Percentiles rank a stretch among this genome's conserved stretches.
Evolutionary conservation across 2,797 vertebrate species (phyloP).

Genomic region (Gila robusta): DNA sequence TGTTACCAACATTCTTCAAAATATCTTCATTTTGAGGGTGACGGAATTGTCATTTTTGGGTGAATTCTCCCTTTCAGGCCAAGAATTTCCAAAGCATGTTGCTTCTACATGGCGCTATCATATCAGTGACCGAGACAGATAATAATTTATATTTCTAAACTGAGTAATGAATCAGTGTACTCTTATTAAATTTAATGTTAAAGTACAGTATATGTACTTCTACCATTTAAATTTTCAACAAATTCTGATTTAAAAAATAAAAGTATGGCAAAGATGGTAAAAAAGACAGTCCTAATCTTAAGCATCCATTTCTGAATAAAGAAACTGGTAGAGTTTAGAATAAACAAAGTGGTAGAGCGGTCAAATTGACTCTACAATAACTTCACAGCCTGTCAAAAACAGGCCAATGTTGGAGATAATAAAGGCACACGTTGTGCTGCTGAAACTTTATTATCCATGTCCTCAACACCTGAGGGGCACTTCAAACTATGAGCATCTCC

Average conservation of each 20-base stretch:
- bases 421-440: slow-evolving; percentile 71
- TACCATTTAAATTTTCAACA: background rate
- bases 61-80: background rate
- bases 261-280: background rate
- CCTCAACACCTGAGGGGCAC: slow-evolving; percentile 19
- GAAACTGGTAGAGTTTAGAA: background rate
- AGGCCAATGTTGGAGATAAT: slow-evolving; percentile 48
- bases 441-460: slow-evolving; percentile 51
- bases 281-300: background rate
- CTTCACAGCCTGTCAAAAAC: background rate
- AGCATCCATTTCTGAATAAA: background rate
- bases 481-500: background rate
- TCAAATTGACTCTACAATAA: background rate
- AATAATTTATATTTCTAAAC: background rate
- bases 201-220: background rate
- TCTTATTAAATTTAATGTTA: background rate
- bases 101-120: background rate
- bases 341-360: background rate
- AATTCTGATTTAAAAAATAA: background rate
- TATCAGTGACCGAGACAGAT: background rate
- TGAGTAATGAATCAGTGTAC: background rate
- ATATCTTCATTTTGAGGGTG: background rate
- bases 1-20: background rate
- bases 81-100: background rate
- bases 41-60: background rate